Percentiles rank a stretch among this genome's conserved stretches.
These are phyloP conservation scores for Epinephelus malabaricus DNA, from an alignment of 2,797 vertebrate genomes.

Conservation along the genomic window DNA sequence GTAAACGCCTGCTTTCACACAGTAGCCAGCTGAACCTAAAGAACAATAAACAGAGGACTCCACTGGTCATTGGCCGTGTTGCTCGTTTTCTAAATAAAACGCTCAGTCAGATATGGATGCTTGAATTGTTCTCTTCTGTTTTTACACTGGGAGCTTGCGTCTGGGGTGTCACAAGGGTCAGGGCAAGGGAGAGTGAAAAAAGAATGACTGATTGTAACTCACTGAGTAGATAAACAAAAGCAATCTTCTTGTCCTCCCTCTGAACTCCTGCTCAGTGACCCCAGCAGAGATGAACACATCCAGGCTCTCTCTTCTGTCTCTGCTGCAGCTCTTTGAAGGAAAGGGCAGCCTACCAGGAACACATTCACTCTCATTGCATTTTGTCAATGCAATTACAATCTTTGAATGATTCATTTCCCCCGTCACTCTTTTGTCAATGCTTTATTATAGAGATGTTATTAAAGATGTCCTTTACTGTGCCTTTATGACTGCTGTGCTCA, in stretches of 20 bases:
- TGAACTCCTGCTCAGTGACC: conserved; percentile 58
- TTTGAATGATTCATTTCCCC: conserved; percentile 37
- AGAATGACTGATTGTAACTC: conserved; percentile 39
- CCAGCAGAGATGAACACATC: conserved; percentile 40
- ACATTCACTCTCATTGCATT: conserved; percentile 46
- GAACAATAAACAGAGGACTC: neutral
- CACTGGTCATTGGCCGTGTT: neutral
- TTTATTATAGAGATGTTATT: conserved; percentile 49
- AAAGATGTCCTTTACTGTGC: conserved; percentile 42
- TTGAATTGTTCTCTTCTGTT: conserved; percentile 33
- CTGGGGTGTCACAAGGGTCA: conserved; percentile 11
- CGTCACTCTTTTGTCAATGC: conserved; percentile 33
- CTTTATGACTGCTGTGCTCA: neutral
- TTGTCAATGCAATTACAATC: conserved; percentile 42
- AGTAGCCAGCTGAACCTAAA: neutral
- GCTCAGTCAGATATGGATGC: neutral
- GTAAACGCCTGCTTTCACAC: neutral
- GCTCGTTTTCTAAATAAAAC: conserved; percentile 28
- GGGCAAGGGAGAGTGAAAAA: conserved; percentile 14
- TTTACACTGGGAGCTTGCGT: neutral
- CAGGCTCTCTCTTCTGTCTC: conserved; percentile 17
- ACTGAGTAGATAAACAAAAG: conserved; percentile 55
- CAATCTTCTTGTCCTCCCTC: conserved; percentile 49
- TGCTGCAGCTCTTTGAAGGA: conserved; percentile 49
- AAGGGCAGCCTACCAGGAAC: conserved; percentile 38